These are phyloP conservation scores for Nomada hirtipes DNA, from an alignment of 2,888 invertebrate species.

Conservation along the genomic window DNA sequence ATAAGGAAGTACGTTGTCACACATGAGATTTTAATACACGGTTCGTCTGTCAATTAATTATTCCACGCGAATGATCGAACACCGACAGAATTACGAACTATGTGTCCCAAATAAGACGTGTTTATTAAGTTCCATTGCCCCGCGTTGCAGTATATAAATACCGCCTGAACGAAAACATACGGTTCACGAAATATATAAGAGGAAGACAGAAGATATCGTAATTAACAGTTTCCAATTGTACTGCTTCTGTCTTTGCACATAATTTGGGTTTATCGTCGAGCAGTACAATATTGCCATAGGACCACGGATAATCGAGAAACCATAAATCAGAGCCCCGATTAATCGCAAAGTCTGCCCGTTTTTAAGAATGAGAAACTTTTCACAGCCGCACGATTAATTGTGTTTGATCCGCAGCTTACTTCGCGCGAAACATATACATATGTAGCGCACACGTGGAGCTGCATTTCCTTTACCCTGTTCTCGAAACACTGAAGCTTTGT, in stretches of 20 bases:
- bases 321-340: neutral
- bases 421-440: neutral
- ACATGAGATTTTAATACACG: neutral
- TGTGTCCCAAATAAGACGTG: neutral
- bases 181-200: neutral
- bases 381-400: neutral
- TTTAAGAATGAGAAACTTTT: neutral
- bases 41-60: neutral
- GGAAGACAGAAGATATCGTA: neutral
- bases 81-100: neutral
- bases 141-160: neutral
- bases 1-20: neutral
- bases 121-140: neutral
- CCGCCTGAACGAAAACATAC: neutral
- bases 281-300: too few relatives aligned
- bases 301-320: neutral
- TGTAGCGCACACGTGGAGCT: neutral
- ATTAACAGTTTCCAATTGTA: neutral
- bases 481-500: slow-evolving; percentile 9
- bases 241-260: too few relatives aligned
- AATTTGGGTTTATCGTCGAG: too few relatives aligned
- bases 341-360: neutral
- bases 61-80: neutral
- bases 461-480: neutral
- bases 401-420: neutral